Conservation (phyloP, 2,113 vertebrate genomes). For the Limnothrissa miodon region DNA sequence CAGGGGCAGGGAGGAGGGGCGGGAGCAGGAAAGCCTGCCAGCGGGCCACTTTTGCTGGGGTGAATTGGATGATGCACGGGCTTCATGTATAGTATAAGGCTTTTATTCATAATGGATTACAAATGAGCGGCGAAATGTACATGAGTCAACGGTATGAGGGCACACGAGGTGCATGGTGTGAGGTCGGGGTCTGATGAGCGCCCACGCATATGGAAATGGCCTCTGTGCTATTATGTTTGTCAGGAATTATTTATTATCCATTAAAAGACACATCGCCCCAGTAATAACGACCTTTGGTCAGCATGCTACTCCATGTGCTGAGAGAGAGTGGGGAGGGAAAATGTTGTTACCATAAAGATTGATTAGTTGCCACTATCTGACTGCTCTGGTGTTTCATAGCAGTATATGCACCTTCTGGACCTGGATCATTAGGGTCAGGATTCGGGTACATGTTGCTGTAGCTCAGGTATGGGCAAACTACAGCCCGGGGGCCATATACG, state of each 20-base stretch:
- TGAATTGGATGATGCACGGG: constrained; percentile 60
- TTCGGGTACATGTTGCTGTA: neutral
- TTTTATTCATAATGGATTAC: constrained; percentile 32
- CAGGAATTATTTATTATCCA: constrained; percentile 14
- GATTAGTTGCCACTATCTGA: neutral
- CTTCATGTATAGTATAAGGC: constrained; percentile 51
- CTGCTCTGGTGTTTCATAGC: neutral
- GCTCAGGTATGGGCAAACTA: too few species aligned
- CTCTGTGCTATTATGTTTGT: constrained; percentile 6
- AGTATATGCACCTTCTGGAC: neutral
- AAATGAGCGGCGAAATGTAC: neutral
- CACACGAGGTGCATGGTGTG: neutral
- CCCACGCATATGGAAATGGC: neutral
- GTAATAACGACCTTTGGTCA: neutral
- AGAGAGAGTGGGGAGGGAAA: neutral
- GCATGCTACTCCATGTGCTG: neutral
- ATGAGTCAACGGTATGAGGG: neutral
- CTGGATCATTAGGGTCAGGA: neutral
- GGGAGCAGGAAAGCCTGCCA: neutral
- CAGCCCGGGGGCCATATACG: too few species aligned
- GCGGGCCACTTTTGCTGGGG: constrained; percentile 50
- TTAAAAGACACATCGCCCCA: neutral
- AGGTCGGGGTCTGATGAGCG: neutral
- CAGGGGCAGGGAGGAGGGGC: neutral
- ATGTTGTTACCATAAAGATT: constrained; percentile 8